Conservation (phyloP, 2,797 vertebrate species). For the Podarcis lilfordi region DNA sequence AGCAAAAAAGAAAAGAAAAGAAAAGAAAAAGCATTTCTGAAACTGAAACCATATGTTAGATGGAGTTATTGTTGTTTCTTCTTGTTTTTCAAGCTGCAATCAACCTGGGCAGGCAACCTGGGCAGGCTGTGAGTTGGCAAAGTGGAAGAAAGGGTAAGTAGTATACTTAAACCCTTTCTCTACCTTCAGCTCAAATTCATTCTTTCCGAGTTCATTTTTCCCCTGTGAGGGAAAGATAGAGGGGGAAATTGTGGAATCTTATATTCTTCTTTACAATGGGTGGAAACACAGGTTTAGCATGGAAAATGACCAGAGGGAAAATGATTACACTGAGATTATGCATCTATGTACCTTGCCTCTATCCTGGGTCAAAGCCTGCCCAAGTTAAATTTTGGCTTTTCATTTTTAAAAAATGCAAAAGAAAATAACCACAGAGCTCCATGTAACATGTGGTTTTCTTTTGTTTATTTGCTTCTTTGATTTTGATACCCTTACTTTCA, state of each 20-base stretch:
- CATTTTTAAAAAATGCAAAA: not conserved
- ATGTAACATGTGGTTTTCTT: not conserved
- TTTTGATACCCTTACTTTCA: not conserved
- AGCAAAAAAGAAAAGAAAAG: not conserved
- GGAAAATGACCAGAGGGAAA: not conserved
- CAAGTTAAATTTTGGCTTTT: not conserved
- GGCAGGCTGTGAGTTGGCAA: not conserved
- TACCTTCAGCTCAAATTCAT: not conserved
- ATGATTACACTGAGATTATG: not conserved
- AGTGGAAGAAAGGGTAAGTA: not conserved
- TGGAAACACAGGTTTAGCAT: not conserved
- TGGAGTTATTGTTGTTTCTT: not conserved
- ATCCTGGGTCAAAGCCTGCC: too few species aligned
- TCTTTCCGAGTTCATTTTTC: not conserved
- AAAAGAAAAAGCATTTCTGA: not conserved
- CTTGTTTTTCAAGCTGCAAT: not conserved
- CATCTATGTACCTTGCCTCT: not conserved
- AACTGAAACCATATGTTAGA: not conserved
- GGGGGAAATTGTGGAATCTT: not conserved
- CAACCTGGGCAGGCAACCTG: too few species aligned
- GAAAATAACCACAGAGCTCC: not conserved
- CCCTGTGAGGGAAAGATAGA: not conserved
- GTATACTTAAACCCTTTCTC: too few species aligned
- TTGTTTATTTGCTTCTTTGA: not conserved
- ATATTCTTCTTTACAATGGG: not conserved